Base-by-base conservation (phyloP, 37 sponge, comb jelly and placozoan species). In the Bolinopsis microptera region DNA sequence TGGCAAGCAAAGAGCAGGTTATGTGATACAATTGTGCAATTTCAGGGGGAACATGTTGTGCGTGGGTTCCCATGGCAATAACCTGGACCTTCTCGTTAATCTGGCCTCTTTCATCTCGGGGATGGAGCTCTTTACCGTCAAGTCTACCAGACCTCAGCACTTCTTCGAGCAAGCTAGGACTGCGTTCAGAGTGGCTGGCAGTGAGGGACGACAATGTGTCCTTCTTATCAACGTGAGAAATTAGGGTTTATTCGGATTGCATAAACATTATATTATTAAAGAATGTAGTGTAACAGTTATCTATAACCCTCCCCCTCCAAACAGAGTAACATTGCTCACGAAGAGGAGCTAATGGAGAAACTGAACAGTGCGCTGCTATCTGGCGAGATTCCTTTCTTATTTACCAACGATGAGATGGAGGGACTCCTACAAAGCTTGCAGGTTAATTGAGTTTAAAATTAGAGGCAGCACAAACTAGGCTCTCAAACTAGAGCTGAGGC, bases 391-490 rank as follows among this genome's bases (percentile, higher is more conserved):
- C 95, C 96, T 0, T 80, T 94, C n/a, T 93, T 96, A 27, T 98
- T 96, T 82, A 76, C 95, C 38, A 94, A 94, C 93, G 98, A 96
- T 86, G 98, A 98, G 36, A 92, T 96, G 93, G 95, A 96, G 38
- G 98, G 98, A 39, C 92, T 97, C 0, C 76, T 95, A 0, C 95
- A 97, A 93, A 86, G 32, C 39, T 69, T 34, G 39, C 83, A 35
- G 68, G 92, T 83, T 41, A 23, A 32, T 68, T 9, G n/a, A n/a
- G n/a, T n/a, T n/a, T n/a, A n/a, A n/a, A n/a, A n/a, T n/a, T n/a
- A n/a, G n/a, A n/a, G n/a, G n/a, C n/a, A n/a, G n/a, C n/a, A n/a
- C n/a, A n/a, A n/a, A n/a, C n/a, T n/a, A n/a, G n/a, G n/a, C n/a
- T n/a, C n/a, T n/a, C n/a, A n/a, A n/a, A n/a, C n/a, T n/a, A n/a